Evolutionary conservation across 30 jellyfish, hydroid and myxozoan species (phyloP).

Genomic region (Pelagia noctiluca): DNA sequence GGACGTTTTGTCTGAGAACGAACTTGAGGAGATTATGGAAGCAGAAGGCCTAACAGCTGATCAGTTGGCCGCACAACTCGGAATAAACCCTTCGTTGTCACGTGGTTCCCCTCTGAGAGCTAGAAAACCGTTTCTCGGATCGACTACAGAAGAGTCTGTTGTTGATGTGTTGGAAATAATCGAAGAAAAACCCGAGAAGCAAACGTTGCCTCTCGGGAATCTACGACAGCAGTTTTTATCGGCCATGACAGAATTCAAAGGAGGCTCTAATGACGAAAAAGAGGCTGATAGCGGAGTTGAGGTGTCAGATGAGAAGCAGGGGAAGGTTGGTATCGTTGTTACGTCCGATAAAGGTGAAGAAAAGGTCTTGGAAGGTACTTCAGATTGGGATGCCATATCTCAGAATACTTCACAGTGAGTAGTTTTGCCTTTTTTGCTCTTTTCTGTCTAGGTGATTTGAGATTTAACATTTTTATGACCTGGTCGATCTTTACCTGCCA

Average conservation of each 20-base stretch:
- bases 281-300: constrained; percentile 13
- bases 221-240: constrained; percentile 43
- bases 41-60: constrained; percentile 87
- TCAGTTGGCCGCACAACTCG: constrained; percentile 80
- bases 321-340: constrained; percentile 41
- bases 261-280: constrained; percentile 41
- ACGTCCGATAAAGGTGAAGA: background rate
- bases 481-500: no score
- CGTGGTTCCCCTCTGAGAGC: constrained; percentile 63
- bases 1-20: constrained; percentile 62
- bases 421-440: background rate
- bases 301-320: constrained; percentile 2
- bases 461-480: no score
- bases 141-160: constrained; percentile 58
- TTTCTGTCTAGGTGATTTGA: no score
- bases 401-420: constrained; percentile 80
- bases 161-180: constrained; percentile 33
- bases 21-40: constrained; percentile 65
- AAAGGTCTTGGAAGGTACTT: constrained; percentile 4
- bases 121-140: constrained; percentile 63
- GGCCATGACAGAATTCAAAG: constrained; percentile 59
- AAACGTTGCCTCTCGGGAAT: constrained; percentile 45
- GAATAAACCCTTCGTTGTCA: constrained; percentile 82
- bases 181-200: constrained; percentile 46
- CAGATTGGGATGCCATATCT: constrained; percentile 84